phyloP scores from a whole-genome alignment of 2,888 invertebrate genomes.

The Aleiodes leptofemur region DNA sequence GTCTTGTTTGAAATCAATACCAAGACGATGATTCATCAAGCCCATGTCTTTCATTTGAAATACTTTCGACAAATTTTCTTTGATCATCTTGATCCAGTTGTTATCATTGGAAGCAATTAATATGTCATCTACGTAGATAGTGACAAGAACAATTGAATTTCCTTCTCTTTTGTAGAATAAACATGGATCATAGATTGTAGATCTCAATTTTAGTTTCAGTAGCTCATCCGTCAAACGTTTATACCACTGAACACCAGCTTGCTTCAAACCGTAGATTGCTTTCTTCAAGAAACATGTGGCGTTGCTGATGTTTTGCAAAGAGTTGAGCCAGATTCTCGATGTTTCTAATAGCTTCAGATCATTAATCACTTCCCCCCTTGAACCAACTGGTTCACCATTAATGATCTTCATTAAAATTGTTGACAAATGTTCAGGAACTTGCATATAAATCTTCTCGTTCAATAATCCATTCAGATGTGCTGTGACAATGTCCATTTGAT shows the following conservation, averaged over 20 bases:
- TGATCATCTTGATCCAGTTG: constrained; percentile 23
- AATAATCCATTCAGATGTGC: constrained; percentile 52
- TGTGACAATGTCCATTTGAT: constrained; percentile 60
- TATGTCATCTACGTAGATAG: constrained; percentile 52
- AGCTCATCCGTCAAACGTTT: constrained; percentile 51
- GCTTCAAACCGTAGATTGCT: constrained; percentile 13
- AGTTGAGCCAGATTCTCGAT: no score
- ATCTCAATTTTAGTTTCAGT: constrained; percentile 33
- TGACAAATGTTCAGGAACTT: no score
- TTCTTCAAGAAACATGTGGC: constrained; percentile 12
- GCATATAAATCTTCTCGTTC: constrained; percentile 40
- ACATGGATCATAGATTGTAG: constrained; percentile 29
- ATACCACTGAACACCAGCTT: constrained; percentile 36
- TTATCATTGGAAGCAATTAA: constrained; percentile 48
- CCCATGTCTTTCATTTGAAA: constrained; percentile 57
- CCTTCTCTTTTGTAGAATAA: constrained; percentile 37
- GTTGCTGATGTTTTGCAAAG: no score
- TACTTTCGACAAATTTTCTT: constrained; percentile 39
- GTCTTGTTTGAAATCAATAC: constrained; percentile 51
- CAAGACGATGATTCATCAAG: constrained; percentile 51
- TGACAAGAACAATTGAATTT: constrained; percentile 9
- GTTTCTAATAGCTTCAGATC: no score
- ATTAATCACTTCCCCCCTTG: no score
- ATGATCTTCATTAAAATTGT: no score
- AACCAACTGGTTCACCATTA: neutral